Percentiles rank a stretch among this genome's conserved stretches.
Conservation (phyloP, 2,113 vertebrate genomes). For the Rousettus leschenaultii region DNA sequence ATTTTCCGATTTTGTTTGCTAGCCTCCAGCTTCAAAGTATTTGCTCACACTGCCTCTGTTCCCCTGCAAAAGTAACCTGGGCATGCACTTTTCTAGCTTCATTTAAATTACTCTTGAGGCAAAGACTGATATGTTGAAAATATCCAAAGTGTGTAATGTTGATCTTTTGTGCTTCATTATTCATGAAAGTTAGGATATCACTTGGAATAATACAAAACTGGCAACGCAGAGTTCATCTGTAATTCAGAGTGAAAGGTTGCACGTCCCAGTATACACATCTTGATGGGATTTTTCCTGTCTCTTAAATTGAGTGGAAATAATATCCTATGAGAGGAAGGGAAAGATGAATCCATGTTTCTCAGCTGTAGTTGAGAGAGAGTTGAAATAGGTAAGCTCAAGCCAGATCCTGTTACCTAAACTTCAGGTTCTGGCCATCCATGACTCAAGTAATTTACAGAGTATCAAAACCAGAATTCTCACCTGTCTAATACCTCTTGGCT, state of each 20-base stretch:
- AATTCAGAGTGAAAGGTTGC: constrained; percentile 16
- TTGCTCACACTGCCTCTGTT: not conserved
- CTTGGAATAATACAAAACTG: constrained; percentile 33
- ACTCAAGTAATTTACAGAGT: not conserved
- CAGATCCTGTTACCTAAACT: not conserved
- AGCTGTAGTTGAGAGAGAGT: not conserved
- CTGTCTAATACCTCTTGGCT: not conserved
- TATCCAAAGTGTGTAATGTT: not conserved
- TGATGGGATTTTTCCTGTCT: constrained; percentile 39
- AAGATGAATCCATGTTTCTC: not conserved
- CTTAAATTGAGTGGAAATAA: constrained; percentile 41
- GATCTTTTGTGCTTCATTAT: constrained; percentile 18
- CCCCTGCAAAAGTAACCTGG: not conserved
- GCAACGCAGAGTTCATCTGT: constrained; percentile 12
- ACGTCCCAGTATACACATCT: not conserved
- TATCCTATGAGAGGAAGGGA: constrained; percentile 6
- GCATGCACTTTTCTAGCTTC: not conserved
- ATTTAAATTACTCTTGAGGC: constrained; percentile 27
- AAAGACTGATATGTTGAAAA: constrained; percentile 13
- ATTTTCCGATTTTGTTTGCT: not conserved
- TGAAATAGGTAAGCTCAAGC: not conserved
- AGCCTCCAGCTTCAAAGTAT: not conserved
- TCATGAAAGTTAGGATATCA: constrained; percentile 19
- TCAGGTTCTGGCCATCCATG: not conserved
- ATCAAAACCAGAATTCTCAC: not conserved